Evolutionary conservation across 2,888 invertebrate genomes (phyloP).

Genomic region (Ormia ochracea): DNA sequence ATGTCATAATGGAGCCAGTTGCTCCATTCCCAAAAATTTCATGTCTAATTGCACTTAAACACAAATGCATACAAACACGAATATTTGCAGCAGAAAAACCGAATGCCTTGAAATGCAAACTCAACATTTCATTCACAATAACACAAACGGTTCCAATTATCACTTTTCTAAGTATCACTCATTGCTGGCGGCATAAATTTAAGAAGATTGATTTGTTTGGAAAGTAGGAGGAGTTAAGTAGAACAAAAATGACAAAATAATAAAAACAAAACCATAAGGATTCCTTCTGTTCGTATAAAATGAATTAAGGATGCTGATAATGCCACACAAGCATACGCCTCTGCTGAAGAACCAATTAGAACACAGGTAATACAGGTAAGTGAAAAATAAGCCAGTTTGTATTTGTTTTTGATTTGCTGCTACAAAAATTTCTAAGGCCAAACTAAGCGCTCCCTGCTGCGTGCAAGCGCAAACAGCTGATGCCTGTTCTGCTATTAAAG

Average conservation of each 20-base stretch:
- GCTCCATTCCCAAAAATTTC: neutral
- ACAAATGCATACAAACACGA: too few species aligned
- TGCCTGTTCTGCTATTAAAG: constrained; percentile 7
- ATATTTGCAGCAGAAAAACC: neutral
- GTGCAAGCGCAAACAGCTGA: constrained; percentile 50
- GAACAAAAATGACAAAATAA: neutral
- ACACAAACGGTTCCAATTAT: neutral
- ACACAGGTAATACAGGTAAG: constrained; percentile 30
- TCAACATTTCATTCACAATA: neutral
- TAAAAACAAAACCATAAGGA: constrained; percentile 25
- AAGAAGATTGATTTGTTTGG: neutral
- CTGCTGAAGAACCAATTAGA: constrained; percentile 53
- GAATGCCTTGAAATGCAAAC: neutral
- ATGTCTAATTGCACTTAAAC: neutral
- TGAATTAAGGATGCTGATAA: neutral
- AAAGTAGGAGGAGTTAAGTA: constrained; percentile 39
- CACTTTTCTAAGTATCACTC: neutral
- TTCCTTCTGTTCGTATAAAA: neutral
- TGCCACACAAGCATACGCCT: neutral
- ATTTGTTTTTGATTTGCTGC: neutral
- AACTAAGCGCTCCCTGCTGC: constrained; percentile 7
- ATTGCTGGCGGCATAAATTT: neutral
- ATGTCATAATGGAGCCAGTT: too few species aligned
- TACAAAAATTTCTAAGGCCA: constrained; percentile 15
- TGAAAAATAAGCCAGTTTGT: constrained; percentile 30